Base-by-base conservation (phyloP, 2,797 vertebrate species). In the Acanthurus tractus region DNA sequence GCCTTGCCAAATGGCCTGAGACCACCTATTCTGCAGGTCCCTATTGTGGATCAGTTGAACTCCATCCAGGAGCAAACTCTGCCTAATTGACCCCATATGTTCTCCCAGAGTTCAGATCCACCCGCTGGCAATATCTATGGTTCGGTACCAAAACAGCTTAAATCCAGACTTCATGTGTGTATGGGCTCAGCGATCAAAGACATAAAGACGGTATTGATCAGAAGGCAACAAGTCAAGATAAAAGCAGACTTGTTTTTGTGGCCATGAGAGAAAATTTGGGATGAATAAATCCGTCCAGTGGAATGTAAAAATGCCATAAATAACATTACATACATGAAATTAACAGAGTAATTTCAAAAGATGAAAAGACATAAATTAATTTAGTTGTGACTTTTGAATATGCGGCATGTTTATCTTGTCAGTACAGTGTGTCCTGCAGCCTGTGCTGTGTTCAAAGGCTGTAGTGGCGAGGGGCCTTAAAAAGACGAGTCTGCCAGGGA, bases 51-150 rank as follows among this genome's bases (percentile, higher is more conserved):
- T 89, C 90, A 87, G 82, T 90, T 94, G 93, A 94, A 93, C 85
- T 82, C 59, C 38, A 38, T 93, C 93, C 94, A 94, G 90, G 81
- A 93, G 86, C 88, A 91, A 89, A 90, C 84, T 92, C 92, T 70
- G 84, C 83, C 87, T 94, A 94, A 95, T 95, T 94, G 90, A 92
- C 89, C 92, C 92, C 94, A 93, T 95, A 94, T 95, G 94, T 92
- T 94, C 86, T 81, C 76, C 63, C 72, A 62, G 85, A 91, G 92
- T 91, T 92, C 90, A 86, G 86, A 90, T 89, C 86, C 70, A 85
- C 89, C 89, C 78, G 10, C 85, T 82, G 86, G 92, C 89, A 72
- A 38, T 73, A 73, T 87, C 70, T 82, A 74, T 49, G 83, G 63
- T 86, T 86, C 82, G 84, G 79, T 42, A 82, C 74, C 52, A 62